Evolutionary conservation across 2,797 vertebrate genomes (phyloP).

Genomic region (Sebastolobus alascanus): DNA sequence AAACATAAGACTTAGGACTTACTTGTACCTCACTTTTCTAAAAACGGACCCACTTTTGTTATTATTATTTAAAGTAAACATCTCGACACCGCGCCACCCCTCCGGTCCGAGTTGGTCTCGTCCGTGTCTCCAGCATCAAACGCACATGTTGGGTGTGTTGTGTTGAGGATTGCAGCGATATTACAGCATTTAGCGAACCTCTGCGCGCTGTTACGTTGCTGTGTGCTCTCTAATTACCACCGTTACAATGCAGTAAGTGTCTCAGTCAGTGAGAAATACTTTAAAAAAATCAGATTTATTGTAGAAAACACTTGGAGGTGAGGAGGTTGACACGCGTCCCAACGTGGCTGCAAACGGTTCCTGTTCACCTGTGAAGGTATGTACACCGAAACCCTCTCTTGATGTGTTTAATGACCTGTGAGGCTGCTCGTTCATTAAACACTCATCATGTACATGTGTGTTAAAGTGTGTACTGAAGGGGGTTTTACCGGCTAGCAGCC

Average conservation of each 20-base stretch:
- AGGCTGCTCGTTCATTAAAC: too few species aligned
- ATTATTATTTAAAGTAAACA: background rate
- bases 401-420: fast-evolving
- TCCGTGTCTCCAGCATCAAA: conserved; percentile 39
- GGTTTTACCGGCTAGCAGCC: background rate
- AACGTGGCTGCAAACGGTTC: conserved; percentile 29
- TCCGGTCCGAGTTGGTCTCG: conserved; percentile 40
- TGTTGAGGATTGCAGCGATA: conserved; percentile 8
- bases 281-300: fast-evolving
- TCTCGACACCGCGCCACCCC: background rate
- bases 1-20: fast-evolving
- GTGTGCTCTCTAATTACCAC: fast-evolving
- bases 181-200: background rate
- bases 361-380: conserved; percentile 23
- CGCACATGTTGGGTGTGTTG: conserved; percentile 72
- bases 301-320: background rate
- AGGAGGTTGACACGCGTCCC: conserved; percentile 26
- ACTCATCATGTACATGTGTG: too few species aligned
- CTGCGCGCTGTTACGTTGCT: background rate
- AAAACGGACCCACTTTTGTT: fast-evolving
- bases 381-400: background rate
- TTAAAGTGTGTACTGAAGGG: too few species aligned
- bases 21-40: fast-evolving
- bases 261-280: background rate
- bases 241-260: background rate